Evolutionary conservation across 2,113 vertebrate genomes (phyloP), one percentile per base, ranked within the genome.

Genomic region (Tragelaphus scriptus): DNA sequence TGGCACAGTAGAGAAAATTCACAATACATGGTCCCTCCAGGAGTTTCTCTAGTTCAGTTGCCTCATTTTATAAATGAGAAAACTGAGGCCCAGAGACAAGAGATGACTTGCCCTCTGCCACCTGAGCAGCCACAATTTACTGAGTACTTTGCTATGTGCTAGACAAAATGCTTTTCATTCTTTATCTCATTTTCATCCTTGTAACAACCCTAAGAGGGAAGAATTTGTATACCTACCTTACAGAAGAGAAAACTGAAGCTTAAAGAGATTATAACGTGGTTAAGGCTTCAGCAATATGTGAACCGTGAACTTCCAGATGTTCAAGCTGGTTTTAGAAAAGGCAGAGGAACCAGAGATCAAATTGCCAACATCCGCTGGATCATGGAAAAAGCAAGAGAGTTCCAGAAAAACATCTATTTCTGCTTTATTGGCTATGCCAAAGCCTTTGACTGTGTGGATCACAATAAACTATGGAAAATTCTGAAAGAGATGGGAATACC

Each of bases 1-100:
- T 17, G 63, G 12, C 40, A 44, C 36, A 65, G 13, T 8, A 40
- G 7, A 68, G 36, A 58, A 93, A 82, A 96, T 40, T 68, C 44
- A 49, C n/a, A 53, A 84, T 65, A 44, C 5, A 36, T 15, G 51
- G 44, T 68, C 55, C 47, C 63, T 61, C 40, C 14, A 80, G 36
- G 44, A 91, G 63, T 88, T 79, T 59, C 86, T 79, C 49, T 53
- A 85, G 36, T 95, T 88, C 40, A 88, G 32, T 25, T 63, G 55
- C 36, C 55, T 95, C 12, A n/a, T 90, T 93, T 96, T 77, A 96
- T 13, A 85, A 23, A 85, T 58, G 88, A 93, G 47, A 92, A 95
- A 90, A 96, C 51, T 65, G 75, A 92, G n/a, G 21, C 25, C 85
- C 21, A 81, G 65, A 89, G n/a, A 94, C 25, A n/a, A 65, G 21